phyloP scores from a whole-genome alignment of 1,140 invertebrate species.

The Dolichoris vasculosae region DNA sequence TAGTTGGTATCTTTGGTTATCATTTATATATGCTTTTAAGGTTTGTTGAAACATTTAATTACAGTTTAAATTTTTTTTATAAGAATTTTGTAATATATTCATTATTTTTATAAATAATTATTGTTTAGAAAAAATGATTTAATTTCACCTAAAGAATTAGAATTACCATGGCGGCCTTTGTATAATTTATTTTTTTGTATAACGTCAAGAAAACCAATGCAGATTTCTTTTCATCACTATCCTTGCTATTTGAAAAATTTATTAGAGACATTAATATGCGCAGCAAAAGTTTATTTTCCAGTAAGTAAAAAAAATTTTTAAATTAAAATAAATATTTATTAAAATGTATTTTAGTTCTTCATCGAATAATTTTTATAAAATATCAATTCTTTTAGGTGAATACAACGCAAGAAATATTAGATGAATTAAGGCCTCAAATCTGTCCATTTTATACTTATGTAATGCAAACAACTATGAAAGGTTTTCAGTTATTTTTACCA shows the following conservation, averaged over 20 bases:
- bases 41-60: constrained; percentile 15
- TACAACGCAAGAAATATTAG: constrained; percentile 91
- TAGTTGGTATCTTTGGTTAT: constrained; percentile 82
- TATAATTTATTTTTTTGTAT: constrained; percentile 80
- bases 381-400: constrained; percentile 62
- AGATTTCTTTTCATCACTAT: constrained; percentile 80
- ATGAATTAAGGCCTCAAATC: constrained; percentile 85
- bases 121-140: constrained; percentile 84
- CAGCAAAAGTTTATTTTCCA: constrained; percentile 69
- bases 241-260: constrained; percentile 70
- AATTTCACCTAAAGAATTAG: constrained; percentile 85
- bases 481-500: constrained; percentile 86
- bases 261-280: constrained; percentile 61
- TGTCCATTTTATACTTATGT: constrained; percentile 80
- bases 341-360: neutral
- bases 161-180: constrained; percentile 90
- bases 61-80: constrained; percentile 11
- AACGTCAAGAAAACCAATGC: constrained; percentile 70
- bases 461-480: constrained; percentile 78
- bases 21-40: constrained; percentile 72
- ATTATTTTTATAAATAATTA: constrained; percentile 32
- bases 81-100: constrained; percentile 7
- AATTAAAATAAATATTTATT: neutral
- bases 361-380: neutral
- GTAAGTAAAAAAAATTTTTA: constrained; percentile 58